Evolutionary conservation across 2,797 vertebrate genomes (phyloP).

Genomic region (Neosilurus mollespiculum): DNA sequence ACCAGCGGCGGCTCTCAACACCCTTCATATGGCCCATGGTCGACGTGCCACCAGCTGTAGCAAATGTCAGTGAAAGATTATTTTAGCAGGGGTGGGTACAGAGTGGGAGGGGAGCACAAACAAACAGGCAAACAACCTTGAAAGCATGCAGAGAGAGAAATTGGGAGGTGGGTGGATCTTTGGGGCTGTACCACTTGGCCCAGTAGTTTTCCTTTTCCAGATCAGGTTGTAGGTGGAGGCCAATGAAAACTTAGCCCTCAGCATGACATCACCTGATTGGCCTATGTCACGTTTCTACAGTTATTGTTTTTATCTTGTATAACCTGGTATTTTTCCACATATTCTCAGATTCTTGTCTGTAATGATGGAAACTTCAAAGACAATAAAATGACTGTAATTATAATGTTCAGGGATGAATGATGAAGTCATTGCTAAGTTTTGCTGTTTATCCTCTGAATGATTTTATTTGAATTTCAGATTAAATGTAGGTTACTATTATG

Average conservation of each 20-base stretch:
- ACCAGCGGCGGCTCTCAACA: slow-evolving; percentile 43
- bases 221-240: slow-evolving; percentile 40
- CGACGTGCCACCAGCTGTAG: slow-evolving; percentile 62
- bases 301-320: slow-evolving; percentile 34
- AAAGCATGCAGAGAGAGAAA: slow-evolving; percentile 53
- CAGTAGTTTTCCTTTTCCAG: slow-evolving; percentile 51
- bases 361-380: slow-evolving; percentile 13
- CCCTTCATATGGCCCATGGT: slow-evolving; percentile 47
- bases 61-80: slow-evolving; percentile 71
- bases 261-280: background rate
- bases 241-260: slow-evolving; percentile 18
- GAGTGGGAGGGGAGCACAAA: slow-evolving; percentile 60
- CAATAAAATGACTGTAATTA: slow-evolving; percentile 12
- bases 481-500: slow-evolving; percentile 12
- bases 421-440: slow-evolving; percentile 1
- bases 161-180: slow-evolving; percentile 26
- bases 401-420: slow-evolving; percentile 8
- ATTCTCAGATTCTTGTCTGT: background rate
- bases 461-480: slow-evolving; percentile 5
- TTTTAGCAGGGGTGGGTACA: slow-evolving; percentile 53
- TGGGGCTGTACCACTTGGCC: slow-evolving; percentile 27
- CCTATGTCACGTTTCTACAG: slow-evolving; percentile 7
- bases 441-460: background rate
- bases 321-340: slow-evolving; percentile 45
- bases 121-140: slow-evolving; percentile 58